Evolutionary conservation across 2,888 invertebrate species (phyloP).

Genomic region (Drosophila setosimentum): DNA sequence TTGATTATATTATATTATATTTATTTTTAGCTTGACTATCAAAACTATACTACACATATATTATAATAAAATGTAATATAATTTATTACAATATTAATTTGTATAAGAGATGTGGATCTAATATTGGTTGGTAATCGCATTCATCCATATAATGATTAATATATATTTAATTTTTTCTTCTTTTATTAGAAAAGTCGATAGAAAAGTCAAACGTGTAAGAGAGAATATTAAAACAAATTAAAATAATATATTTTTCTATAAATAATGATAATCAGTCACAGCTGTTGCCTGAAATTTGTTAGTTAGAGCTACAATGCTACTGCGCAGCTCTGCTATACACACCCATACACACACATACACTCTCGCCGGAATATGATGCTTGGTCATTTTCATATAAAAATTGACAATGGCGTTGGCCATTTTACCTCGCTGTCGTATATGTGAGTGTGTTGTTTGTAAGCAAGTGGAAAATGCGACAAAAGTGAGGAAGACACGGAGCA

Average conservation of each 20-base stretch:
- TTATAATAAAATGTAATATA: no score
- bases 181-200: background rate
- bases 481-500: constrained; percentile 48
- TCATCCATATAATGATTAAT: background rate
- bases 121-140: background rate
- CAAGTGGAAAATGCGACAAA: constrained; percentile 69
- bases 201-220: no score
- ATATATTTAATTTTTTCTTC: background rate
- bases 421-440: constrained; percentile 30
- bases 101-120: no score
- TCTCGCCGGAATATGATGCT: constrained; percentile 33
- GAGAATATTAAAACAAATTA: background rate
- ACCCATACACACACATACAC: constrained; percentile 2
- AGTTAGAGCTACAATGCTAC: background rate
- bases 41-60: no score
- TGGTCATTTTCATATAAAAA: constrained; percentile 70
- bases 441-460: constrained; percentile 36
- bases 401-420: constrained; percentile 55
- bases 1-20: no score
- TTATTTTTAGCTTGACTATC: no score
- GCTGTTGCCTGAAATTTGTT: no score
- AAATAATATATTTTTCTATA: background rate
- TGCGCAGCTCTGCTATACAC: background rate
- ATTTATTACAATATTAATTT: no score
- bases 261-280: background rate